Evolutionary conservation across 2,888 invertebrate genomes (phyloP), one percentile per base, ranked within the genome.

Genomic region (Idaea dimidiata): DNA sequence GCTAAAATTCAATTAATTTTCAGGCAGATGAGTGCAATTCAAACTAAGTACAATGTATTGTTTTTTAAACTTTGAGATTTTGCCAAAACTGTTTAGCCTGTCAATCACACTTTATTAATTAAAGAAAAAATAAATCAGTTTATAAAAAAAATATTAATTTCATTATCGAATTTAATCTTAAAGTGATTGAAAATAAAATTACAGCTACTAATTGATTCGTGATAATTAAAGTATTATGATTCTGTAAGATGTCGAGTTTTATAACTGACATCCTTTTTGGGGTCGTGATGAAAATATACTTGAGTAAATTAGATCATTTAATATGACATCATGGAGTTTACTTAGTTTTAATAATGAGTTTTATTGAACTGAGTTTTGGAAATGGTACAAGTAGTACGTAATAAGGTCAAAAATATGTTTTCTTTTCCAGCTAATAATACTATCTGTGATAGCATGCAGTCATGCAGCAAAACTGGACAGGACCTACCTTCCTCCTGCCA

Each of bases 381-480:
- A 16, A 43, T 6, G 2, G 17, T 0, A 57, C 54, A 57, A 17
- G 16, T 17, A 53, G 18, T 16, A n/a, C 14, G 57, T 60, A 59
- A 54, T 17, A 17, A 18, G 10, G 54, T 54, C n/a, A 57, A 33
- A n/a, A 5, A n/a, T 65, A 7, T 60, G 31, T 31, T 17, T 57
- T 66, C 59, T 65, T 66, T 88, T 86, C 62, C 89, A 91, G 91
- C 69, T 91, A 66, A 73, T 91, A 74, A 74, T 91, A 64, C 68
- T 91, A 77, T 83, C 88, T 60, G 72, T 92, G 67, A 73, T 91
- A 82, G 89, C 89, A 60, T 86, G 76, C 75, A 80, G 87, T 77
- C 87, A 86, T 84, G 90, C 88, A 67, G 91, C 82, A 64, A 91
- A 91, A 69, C 75, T 92, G 70, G 92, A 92, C 72, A 82, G 90